Base-by-base conservation (phyloP, 1,140 invertebrate species). In the Acromyrmex charruanus region DNA sequence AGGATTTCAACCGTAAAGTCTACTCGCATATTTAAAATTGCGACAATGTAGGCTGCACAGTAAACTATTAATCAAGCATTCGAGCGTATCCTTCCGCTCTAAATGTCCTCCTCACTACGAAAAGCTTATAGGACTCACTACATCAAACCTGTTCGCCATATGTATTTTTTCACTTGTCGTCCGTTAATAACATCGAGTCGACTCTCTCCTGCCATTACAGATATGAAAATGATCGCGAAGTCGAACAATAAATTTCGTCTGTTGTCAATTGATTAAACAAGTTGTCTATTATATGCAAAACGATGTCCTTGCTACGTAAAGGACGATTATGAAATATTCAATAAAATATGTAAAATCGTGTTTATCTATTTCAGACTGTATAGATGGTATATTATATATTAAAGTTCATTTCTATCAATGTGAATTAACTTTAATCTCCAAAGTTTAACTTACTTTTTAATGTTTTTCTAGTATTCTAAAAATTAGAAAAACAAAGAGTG, bases 21-120 rank as follows among this genome's bases (percentile, higher is more conserved):
- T 28, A 51, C 9, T 75, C 59, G 31, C 16, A 21, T 16, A 31
- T 51, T 59, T 25, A 71, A 71, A 81, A 71, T 74, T 39, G 35
- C 55, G 55, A 82, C 69, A 61, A 74, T 51, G 25, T 84, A 44
- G 44, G 10, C 39, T 61, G 39, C 16, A 6, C 21, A 35, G 31
- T 9, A 21, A 14, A 16, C 10, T 79, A 85, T 85, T 85, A 85
- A 68, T 65, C 82, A 79, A 55, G 49, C 82, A 68, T 66, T 85
- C 59, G 61, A 79, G 59, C 74, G 61, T 79, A 49, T 85, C 82
- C 31, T 85, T 84, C 25, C 69, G 69, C 58, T 75, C 55, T 63
- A 84, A 75, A 84, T 82, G 35, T 61, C 35, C 18, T 84, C 39
- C 14, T 72, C 53, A 55, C 12, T 16, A 5, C 1, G 31, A 61